These are phyloP conservation scores for Festucalex cinctus DNA, from an alignment of 2,113 vertebrate species.

Conservation along the genomic window DNA sequence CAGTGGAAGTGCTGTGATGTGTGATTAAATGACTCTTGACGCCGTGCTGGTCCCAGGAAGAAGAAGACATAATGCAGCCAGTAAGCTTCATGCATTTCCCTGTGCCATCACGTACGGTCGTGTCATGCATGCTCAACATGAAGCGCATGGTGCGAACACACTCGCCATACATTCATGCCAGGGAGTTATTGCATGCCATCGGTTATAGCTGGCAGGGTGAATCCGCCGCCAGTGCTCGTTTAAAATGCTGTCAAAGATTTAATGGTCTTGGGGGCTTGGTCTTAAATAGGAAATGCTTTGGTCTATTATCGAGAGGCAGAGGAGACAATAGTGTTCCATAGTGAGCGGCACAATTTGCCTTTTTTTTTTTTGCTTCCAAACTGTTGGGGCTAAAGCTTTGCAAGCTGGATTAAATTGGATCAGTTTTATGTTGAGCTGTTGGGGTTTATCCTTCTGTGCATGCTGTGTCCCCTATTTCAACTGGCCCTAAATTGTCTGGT, in stretches of 20 bases:
- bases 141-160: slow-evolving; percentile 25
- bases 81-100: slow-evolving; percentile 47
- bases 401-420: slow-evolving; percentile 48
- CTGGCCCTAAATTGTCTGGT: slow-evolving; percentile 29
- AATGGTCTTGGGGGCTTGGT: slow-evolving; percentile 46
- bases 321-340: slow-evolving; percentile 20
- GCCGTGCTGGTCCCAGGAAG: slow-evolving; percentile 44
- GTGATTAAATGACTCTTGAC: slow-evolving; percentile 50
- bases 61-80: slow-evolving; percentile 49
- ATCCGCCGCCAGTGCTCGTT: slow-evolving; percentile 48
- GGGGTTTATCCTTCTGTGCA: slow-evolving; percentile 25
- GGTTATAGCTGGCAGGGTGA: slow-evolving; percentile 52
- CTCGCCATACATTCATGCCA: slow-evolving; percentile 27
- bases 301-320: slow-evolving; percentile 30
- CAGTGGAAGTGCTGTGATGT: slow-evolving; percentile 15
- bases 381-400: slow-evolving; percentile 43
- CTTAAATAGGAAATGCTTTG: slow-evolving; percentile 41
- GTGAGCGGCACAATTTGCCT: slow-evolving; percentile 17
- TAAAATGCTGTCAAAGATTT: slow-evolving; percentile 60
- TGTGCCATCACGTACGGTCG: slow-evolving; percentile 46
- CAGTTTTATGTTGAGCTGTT: slow-evolving; percentile 31
- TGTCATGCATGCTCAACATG: slow-evolving; percentile 47
- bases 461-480: slow-evolving; percentile 14
- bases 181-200: slow-evolving; percentile 51
- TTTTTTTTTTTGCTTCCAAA: slow-evolving; percentile 34